These are phyloP conservation scores for Sebastolobus alascanus DNA, from an alignment of 2,797 vertebrate species.

Conservation along the genomic window DNA sequence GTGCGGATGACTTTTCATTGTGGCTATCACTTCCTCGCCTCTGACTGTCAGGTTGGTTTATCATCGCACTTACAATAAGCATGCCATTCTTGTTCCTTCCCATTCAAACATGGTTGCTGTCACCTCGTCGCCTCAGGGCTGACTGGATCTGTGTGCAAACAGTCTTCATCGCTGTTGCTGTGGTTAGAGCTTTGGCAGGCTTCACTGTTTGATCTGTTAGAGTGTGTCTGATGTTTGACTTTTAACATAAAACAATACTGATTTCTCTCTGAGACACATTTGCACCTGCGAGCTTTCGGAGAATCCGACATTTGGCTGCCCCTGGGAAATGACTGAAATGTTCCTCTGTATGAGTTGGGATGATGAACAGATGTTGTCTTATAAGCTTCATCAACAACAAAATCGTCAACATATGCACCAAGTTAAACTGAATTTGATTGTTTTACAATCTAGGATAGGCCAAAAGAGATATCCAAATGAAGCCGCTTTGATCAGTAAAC, in stretches of 20 bases:
- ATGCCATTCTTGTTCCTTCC: conserved; percentile 29
- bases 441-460: background rate
- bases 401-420: conserved; percentile 15
- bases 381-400: conserved; percentile 17
- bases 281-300: conserved; percentile 1
- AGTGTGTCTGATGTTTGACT: background rate
- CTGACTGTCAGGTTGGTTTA: conserved; percentile 51
- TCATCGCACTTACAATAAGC: conserved; percentile 28
- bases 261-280: background rate
- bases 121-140: conserved; percentile 33
- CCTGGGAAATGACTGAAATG: background rate
- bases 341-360: background rate
- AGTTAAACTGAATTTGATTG: conserved; percentile 4
- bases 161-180: conserved; percentile 10
- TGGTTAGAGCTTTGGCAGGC: conserved; percentile 23
- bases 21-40: conserved; percentile 41
- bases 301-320: background rate
- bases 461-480: background rate
- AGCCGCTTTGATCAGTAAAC: conserved; percentile 15
- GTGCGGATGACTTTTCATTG: conserved; percentile 41
- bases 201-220: conserved; percentile 9
- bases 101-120: conserved; percentile 41
- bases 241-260: background rate
- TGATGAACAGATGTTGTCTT: conserved; percentile 38
- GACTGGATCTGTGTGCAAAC: conserved; percentile 29